Evolutionary conservation across 2,888 invertebrate genomes (phyloP), one percentile per base, ranked within the genome.

Genomic region (Agonopterix heracliana): DNA sequence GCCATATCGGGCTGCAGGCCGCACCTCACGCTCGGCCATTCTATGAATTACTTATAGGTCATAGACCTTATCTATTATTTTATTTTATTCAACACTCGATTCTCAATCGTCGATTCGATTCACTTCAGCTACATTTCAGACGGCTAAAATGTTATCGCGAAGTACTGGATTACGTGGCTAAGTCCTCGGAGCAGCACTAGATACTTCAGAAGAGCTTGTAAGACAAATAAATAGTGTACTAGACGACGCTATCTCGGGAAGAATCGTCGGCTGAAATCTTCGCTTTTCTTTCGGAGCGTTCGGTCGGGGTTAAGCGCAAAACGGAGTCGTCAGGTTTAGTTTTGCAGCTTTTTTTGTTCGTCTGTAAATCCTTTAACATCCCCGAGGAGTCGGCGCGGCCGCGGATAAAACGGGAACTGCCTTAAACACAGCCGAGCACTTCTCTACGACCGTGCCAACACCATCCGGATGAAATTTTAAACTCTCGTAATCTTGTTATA

Each of bases 1-100:
- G 88, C 87, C 87, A 81, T 87, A 86, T 86, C 82, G 71, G 79
- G 80, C 77, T 60, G 71, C 64, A 68, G 65, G 78, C 81, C 78
- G 75, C 82, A 80, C 84, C 83, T 81, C 81, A 74, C 81, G 80
- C 80, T 81, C 71, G 80, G 78, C 81, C 81, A 79, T 81, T 83
- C 84, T 86, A 82, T 83, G 84, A 85, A 86, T 87, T 85, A 82
- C 85, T 85, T 80, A 85, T 74, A 83, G 87, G 82, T 86, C 87
- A 71, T 81, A 82, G 86, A 86, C 85, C 87, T 74, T 68, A 73
- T 72, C 68, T 71, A 81, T 79, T 81, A 82, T 84, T 79, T 71
- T 74, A 78, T 78, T 76, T 71, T 64, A 64, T 64, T 66, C 59
- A 62, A 61, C 26, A 26, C 66, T 68, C 65, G 63, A 66, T 66